These are phyloP conservation scores for Neomorphus geoffroyi DNA, from an alignment of 2,797 vertebrate species.

Conservation along the genomic window DNA sequence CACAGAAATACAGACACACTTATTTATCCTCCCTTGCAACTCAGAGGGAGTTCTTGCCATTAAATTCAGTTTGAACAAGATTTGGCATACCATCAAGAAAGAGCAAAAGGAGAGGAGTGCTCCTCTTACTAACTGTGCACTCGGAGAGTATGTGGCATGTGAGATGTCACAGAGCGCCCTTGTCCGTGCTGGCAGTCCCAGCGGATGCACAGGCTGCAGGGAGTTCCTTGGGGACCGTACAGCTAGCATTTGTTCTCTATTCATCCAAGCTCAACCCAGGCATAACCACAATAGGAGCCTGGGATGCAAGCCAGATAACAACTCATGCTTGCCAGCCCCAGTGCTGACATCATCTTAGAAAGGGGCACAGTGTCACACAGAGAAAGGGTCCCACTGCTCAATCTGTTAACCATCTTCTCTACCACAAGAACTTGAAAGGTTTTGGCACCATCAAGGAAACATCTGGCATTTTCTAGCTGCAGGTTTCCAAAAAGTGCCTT, in stretches of 20 bases:
- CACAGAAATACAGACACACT: not conserved
- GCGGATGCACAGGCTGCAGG: not conserved
- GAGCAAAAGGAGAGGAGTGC: not conserved
- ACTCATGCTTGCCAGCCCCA: not conserved
- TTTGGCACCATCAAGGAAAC: not conserved
- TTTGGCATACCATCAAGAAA: not conserved
- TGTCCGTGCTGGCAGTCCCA: not conserved
- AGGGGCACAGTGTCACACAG: not conserved
- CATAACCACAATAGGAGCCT: not conserved
- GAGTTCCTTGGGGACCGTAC: not conserved
- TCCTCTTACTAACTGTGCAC: not conserved
- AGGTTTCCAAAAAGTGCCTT: not conserved
- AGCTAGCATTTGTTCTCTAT: not conserved
- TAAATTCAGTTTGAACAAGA: not conserved
- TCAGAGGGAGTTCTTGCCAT: not conserved
- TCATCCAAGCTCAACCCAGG: not conserved
- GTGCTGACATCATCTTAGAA: not conserved
- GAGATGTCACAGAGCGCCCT: not conserved
- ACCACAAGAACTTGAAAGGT: not conserved
- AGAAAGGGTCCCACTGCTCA: not conserved
- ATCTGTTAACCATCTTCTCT: not conserved
- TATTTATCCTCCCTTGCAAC: not conserved
- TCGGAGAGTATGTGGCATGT: not conserved
- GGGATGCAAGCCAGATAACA: not conserved
- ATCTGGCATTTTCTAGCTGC: not conserved